Conservation (phyloP, 2,888 invertebrate genomes). For the Bimastos eiseni region DNA sequence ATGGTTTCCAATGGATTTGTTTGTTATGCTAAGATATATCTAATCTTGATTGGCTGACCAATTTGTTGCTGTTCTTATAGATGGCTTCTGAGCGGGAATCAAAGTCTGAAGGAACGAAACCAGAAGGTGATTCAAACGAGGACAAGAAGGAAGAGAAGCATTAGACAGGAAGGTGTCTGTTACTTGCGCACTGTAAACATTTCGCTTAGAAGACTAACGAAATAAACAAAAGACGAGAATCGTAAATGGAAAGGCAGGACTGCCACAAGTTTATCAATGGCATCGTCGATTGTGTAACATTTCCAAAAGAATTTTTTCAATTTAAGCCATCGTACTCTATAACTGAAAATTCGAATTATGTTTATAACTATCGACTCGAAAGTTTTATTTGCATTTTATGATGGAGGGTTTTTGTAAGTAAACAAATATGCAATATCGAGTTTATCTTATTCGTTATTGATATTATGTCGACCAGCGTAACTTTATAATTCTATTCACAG, state of each 20-base stretch:
- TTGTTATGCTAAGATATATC: neutral
- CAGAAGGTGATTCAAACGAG: neutral
- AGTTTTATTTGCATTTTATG: neutral
- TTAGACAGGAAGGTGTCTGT: neutral
- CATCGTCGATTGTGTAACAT: neutral
- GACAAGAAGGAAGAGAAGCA: conserved; percentile 15
- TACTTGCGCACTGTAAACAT: neutral
- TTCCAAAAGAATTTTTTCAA: neutral
- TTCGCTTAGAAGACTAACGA: neutral
- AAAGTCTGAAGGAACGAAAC: neutral
- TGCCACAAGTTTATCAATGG: neutral
- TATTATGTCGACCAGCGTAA: neutral
- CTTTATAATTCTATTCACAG: neutral
- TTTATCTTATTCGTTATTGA: neutral
- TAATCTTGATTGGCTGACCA: neutral
- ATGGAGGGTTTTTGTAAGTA: neutral
- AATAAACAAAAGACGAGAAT: neutral
- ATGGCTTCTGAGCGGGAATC: neutral
- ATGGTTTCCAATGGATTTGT: no score
- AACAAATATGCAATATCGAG: neutral
- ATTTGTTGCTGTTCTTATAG: conserved; percentile 1
- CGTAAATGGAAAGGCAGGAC: neutral
- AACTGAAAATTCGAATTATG: neutral
- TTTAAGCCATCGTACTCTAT: neutral
- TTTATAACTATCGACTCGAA: neutral